Evolutionary conservation across 2,888 invertebrate genomes (phyloP).

Genomic region (Choreutis nemorana): DNA sequence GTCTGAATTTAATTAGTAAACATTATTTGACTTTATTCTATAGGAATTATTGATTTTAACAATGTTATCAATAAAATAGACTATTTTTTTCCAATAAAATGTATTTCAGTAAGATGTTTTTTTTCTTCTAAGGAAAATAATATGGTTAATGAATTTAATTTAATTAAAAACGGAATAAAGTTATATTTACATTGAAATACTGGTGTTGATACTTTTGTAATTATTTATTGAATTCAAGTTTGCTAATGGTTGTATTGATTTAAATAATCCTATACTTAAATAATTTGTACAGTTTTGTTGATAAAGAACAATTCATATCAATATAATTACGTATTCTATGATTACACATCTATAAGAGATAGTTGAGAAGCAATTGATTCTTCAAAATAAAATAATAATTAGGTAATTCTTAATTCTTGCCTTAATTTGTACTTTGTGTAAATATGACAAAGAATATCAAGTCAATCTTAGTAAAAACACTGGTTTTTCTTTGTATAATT

Average conservation of each 20-base stretch:
- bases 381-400: too few relatives aligned
- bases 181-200: constrained; percentile 64
- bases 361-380: too few relatives aligned
- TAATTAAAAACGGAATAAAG: constrained; percentile 56
- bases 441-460: too few relatives aligned
- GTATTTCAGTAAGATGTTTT: constrained; percentile 23
- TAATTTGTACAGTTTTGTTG: neutral
- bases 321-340: too few relatives aligned
- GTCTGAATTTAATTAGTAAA: constrained; percentile 38
- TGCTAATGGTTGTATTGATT: too few relatives aligned
- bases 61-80: constrained; percentile 45
- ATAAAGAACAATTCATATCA: too few relatives aligned
- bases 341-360: too few relatives aligned
- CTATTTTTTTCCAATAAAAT: constrained; percentile 60
- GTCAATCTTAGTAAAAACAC: too few relatives aligned
- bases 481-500: too few relatives aligned
- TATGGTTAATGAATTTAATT: constrained; percentile 33
- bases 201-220: constrained; percentile 52
- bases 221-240: constrained; percentile 27
- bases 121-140: constrained; percentile 22
- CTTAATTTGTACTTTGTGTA: too few relatives aligned
- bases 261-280: neutral
- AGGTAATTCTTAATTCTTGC: too few relatives aligned
- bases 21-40: constrained; percentile 30
- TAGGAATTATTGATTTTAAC: constrained; percentile 38